Base-by-base conservation (phyloP, 2,113 vertebrate genomes). In the Aegotheles bennettii region DNA sequence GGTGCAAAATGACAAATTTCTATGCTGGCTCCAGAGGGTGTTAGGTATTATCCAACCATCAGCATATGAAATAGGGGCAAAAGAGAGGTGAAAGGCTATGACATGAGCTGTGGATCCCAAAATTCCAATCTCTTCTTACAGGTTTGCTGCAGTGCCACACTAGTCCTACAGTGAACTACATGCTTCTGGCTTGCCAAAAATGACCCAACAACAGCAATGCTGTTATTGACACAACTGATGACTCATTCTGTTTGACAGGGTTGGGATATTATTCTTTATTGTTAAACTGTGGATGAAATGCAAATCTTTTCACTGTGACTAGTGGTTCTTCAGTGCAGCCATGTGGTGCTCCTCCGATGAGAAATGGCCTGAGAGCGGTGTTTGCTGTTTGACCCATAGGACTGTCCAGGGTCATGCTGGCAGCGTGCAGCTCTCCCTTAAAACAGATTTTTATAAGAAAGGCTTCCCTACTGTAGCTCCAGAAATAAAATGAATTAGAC, bases 201-300 rank as follows among this genome's bases (percentile, higher is more conserved):
- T 40, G 43, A 95, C 77, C 50, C 63, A 91, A 60, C 24, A 90
- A 51, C 48, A 86, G 57, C 29, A 6, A 48, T 56, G 78, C 50
- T 96, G 76, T 35, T 78, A 82, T 78, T 92, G 84, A 76, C 94
- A 86, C 65, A 94, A 83, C 7, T n/a, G 17, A n/a, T 61, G 93
- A 83, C 7, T n/a, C 16, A n/a, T 61, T 94, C 61, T 89, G 16
- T 40, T 38, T 60, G n/a, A 43, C 20, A 68, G 31, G 6, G 5
- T 21, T 11, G 26, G 13, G 28, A 48, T 20, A 24, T 47, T 50
- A 5, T 31, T 74, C 28, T 57, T 89, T 51, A 29, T 13, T 26
- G 13, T 48, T 63, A 56, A 82, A 68, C 36, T 25, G 24, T 33
- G 48, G 45, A 54, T 51, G 29, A 81, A 73, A 68, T 11, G 15